Evolutionary conservation across 2,888 invertebrate species (phyloP).

Genomic region (Athalia circularis): DNA sequence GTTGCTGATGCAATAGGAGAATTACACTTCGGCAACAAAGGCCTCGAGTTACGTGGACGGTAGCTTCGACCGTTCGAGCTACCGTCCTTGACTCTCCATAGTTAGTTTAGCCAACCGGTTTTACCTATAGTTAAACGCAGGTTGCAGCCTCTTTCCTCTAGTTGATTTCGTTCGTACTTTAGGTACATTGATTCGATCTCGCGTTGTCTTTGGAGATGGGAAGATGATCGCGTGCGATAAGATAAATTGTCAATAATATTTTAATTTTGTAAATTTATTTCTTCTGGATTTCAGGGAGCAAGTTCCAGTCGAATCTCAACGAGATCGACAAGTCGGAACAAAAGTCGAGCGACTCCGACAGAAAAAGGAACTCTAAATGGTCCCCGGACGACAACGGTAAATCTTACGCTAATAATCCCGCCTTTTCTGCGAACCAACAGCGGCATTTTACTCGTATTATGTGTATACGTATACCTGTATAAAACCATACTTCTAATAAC

Average conservation of each 20-base stretch:
- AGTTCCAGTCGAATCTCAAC: conserved; percentile 71
- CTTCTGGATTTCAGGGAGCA: conserved; percentile 64
- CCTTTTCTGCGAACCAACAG: neutral
- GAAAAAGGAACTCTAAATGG: conserved; percentile 69
- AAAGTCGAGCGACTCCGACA: conserved; percentile 67
- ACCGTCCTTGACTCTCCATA: neutral
- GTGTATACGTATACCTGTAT: too few species aligned
- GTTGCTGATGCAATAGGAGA: neutral
- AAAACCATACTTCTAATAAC: too few species aligned
- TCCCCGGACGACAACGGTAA: conserved; percentile 52
- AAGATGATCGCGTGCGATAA: neutral
- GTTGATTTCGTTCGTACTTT: neutral
- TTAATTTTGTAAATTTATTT: conserved; percentile 46
- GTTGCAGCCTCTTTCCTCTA: neutral
- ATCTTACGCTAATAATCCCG: neutral
- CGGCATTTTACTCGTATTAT: neutral
- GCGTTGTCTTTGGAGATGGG: too few species aligned
- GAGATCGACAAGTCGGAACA: conserved; percentile 74
- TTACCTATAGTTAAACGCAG: neutral
- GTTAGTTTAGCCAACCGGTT: neutral
- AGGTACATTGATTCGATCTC: neutral
- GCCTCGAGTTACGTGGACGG: conserved; percentile 24
- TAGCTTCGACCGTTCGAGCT: neutral
- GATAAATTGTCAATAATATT: neutral
- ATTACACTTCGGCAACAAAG: conserved; percentile 27